Base-by-base conservation (phyloP, 2,888 invertebrate species). In the Orthosia gracilis region DNA sequence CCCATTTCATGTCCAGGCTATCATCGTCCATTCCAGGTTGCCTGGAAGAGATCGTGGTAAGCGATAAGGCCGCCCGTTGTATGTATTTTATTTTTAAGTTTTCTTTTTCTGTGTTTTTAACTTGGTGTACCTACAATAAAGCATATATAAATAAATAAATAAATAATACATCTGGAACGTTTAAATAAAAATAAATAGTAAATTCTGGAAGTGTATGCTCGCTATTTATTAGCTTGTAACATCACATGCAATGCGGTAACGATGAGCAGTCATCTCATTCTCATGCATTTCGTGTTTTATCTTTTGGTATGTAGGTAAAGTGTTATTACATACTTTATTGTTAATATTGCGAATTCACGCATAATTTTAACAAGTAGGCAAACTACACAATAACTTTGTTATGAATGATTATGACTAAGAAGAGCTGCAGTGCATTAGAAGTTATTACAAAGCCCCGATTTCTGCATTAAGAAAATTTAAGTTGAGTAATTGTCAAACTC, bases 321-420 rank as follows among this genome's bases (percentile, higher is more conserved):
- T 84, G 69, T 87, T 87, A 85, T 88, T 88, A 73, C 88, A 78
- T 74, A 76, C 73, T 78, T 79, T 84, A 81, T 85, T 78, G 73
- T 84, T 78, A 78, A 78, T 71, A 77, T 80, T 77, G 76, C 31
- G 59, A 68, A 76, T 88, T 85, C 73, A 84, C 78, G 88, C 82
- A 59, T 85, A 84, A 84, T 87, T 82, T 87, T 55, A 63, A 70
- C 69, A 76, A 82, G 80, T 79, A 69, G 80, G 66, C 54, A 87
- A 83, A 81, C 79, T 85, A 73, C 75, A 70, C 65, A 69, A 81
- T 74, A 62, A 71, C 72, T 67, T 62, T 72, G 63, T 79, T 70
- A 79, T 83, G 52, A 73, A 79, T 85, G 49, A 76, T 76, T 79
- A 77, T 67, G 66, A 68, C 66, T 63, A 86, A 47, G 63, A 58